A percentile compares a stretch with the other conserved stretches of the same genome.
phyloP scores from a whole-genome alignment of 2,797 vertebrate species.

The Varecia variegata region DNA sequence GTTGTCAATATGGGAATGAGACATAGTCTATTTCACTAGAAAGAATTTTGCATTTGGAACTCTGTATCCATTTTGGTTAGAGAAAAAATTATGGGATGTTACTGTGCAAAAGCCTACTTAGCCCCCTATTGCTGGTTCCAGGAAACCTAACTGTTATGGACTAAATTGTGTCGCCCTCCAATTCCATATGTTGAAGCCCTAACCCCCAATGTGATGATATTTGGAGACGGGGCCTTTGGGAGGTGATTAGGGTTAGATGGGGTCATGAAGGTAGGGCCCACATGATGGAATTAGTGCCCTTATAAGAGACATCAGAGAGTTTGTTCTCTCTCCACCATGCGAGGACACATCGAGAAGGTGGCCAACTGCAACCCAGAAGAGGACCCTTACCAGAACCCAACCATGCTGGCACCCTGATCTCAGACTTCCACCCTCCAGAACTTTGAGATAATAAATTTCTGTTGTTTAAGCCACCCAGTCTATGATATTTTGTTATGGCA shows the following conservation, averaged over 20 bases:
- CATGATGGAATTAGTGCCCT: background rate
- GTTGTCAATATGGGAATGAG: background rate
- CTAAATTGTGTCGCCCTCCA: background rate
- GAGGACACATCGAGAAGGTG: background rate
- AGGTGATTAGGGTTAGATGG: background rate
- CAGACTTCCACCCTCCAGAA: background rate
- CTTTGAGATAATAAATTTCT: background rate
- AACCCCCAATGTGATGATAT: background rate
- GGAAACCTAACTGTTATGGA: background rate
- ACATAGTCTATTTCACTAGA: background rate
- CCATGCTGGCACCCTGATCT: background rate
- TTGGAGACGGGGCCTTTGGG: background rate
- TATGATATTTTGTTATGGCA: background rate
- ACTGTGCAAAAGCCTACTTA: background rate
- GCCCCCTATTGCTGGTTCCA: background rate
- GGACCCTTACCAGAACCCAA: background rate
- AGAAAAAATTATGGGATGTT: background rate
- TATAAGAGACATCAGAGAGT: background rate
- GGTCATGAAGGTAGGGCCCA: background rate
- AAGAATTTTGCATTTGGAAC: background rate
- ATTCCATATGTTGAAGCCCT: background rate
- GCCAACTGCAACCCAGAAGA: background rate
- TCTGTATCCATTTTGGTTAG: background rate
- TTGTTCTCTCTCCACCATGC: background rate
- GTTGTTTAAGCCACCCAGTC: background rate